Evolutionary conservation across 2,888 invertebrate genomes (phyloP), one percentile per base, ranked within the genome.

Genomic region (Clistopyga incitator): DNA sequence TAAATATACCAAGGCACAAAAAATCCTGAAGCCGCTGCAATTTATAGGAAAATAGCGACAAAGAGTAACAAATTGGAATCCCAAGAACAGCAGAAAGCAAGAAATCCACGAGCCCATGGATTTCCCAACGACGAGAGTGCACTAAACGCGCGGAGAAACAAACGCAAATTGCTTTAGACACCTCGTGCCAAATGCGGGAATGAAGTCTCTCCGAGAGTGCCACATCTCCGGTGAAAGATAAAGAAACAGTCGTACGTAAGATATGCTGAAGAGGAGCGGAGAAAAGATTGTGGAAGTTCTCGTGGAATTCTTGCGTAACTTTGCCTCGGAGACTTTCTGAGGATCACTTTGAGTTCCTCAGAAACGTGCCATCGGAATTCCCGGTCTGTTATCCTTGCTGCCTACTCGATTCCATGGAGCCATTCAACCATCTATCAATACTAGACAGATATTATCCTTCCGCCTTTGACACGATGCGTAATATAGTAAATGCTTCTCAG

Each of bases 111-210:
- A 61, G 54, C 54, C 6, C 13, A 15, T 50, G 70, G 34, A 45
- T 67, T 71, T 54, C 56, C 23, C 77, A 68, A 71, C 29, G 20
- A 61, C 52, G 71, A 38, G 71, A 34, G 71, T n/a, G n/a, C 50
- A 52, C 52, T 38, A 64, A 71, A 64, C 29, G 38, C 61, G 61
- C 42, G 71, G 38, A 71, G 61, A 65, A 74, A 72, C n/a, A 20
- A 74, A 74, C 54, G 56, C 54, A 80, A 81, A 85, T 85, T 64
- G 80, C 67, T 64, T 80, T 71, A 67, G 85, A 78, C 81, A 80
- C 72, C 71, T 77, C 64, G 80, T 83, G 83, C 72, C 82, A 71
- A 83, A 78, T 81, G 72, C 59, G 29, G 56, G 45, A 45, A 59
- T 59, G 29, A 77, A 56, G 38, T 64, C 56, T 42, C 47, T n/a